Evolutionary conservation across 2,797 vertebrate species (phyloP), one percentile per base, ranked within the genome.

Genomic region (Falco biarmicus): DNA sequence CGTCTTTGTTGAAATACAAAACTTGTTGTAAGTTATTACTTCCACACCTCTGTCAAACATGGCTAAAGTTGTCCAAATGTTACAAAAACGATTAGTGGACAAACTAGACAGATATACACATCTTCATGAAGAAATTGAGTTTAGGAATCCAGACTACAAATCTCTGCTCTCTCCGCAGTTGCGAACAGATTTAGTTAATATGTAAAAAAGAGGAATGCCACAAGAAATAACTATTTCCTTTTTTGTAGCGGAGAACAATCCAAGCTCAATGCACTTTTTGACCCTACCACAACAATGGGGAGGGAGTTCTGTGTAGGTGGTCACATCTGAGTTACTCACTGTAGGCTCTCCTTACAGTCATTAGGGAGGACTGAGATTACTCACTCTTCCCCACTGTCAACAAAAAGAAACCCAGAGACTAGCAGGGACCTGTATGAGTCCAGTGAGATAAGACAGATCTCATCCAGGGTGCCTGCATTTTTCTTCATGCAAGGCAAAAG

Each of bases 291-390:
- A 86, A 15, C 0, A 16, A 86, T 18, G 13, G 15, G 65, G 57
- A 89, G 11, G 37, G 41, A 78, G 50, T 17, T 89, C 56, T 88
- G 71, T 21, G 47, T 64, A 95, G 88, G 70, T 92, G 87, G 84
- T 88, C 83, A 84, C 54, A 93, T 81, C 80, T 43, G 29, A 88
- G 61, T 86, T 93, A 90, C 51, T 89, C 82, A 85, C 83, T 81
- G 80, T 25, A 75, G 54, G 21, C 54, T 90, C 48, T 69, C 51
- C 71, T 81, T 48, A 60, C 57, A 69, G 69, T 54, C 85, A 91
- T 69, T 2, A 1, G 29, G 41, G 34, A 86, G 65, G 94, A 83
- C 22, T 28, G 34, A 90, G 48, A 84, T 84, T 77, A 95, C 17
- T 96, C 76, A 68, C 15, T 78, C 47, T 59, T 83, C 28, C 37